phyloP scores from a whole-genome alignment of 1,140 invertebrate species.

The Drosophila melanica region DNA sequence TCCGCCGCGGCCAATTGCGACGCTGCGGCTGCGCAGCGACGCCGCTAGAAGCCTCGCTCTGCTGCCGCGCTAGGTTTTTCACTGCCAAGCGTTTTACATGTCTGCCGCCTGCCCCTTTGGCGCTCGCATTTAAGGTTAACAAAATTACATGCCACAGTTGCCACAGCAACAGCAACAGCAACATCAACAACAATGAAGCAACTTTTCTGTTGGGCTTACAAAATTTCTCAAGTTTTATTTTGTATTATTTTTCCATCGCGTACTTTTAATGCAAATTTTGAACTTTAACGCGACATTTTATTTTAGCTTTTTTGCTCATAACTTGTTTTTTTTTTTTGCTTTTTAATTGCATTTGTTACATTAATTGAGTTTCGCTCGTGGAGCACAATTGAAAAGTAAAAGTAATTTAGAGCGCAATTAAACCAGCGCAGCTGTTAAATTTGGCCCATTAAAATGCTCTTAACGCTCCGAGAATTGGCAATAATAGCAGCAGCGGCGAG shows the following conservation, averaged over 20 bases:
- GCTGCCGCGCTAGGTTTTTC: slow-evolving; percentile 40
- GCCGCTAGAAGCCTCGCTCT: neutral
- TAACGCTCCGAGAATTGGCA: slow-evolving; percentile 28
- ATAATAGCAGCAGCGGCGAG: slow-evolving; percentile 21
- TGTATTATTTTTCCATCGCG: slow-evolving; percentile 6
- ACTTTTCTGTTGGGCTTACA: slow-evolving; percentile 42
- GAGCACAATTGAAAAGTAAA: slow-evolving; percentile 63
- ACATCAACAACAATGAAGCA: slow-evolving; percentile 33
- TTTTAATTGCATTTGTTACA: slow-evolving; percentile 23
- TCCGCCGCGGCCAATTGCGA: slow-evolving; percentile 31
- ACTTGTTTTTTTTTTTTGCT: neutral
- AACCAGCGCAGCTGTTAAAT: slow-evolving; percentile 31
- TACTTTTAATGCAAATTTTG: slow-evolving; percentile 66
- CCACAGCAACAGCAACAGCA: slow-evolving; percentile 29
- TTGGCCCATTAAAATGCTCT: slow-evolving; percentile 39
- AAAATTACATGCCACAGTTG: slow-evolving; percentile 56
- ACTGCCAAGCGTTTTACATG: slow-evolving; percentile 31
- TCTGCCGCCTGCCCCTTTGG: neutral
- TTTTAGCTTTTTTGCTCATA: slow-evolving; percentile 13
- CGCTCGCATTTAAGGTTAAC: slow-evolving; percentile 45
- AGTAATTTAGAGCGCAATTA: slow-evolving; percentile 70
- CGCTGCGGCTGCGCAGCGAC: slow-evolving; percentile 27
- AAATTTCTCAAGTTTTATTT: slow-evolving; percentile 60
- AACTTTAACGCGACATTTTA: slow-evolving; percentile 46
- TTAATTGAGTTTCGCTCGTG: slow-evolving; percentile 45